A percentile compares a stretch with the other conserved stretches of the same genome.
Evolutionary conservation across 1,140 invertebrate genomes (phyloP).

Genomic region (Ctenoplectra terminalis): DNA sequence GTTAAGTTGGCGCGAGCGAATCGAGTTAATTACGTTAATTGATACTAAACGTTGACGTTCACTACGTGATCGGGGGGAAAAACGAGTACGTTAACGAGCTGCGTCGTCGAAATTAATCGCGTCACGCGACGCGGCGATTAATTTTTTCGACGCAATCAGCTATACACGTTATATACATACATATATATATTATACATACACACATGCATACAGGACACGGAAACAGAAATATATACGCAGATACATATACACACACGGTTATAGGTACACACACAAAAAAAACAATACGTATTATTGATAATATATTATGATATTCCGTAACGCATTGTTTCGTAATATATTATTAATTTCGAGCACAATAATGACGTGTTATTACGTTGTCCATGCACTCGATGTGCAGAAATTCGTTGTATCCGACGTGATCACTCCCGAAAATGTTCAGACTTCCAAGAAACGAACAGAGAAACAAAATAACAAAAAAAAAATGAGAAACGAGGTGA

Average conservation of each 20-base stretch:
- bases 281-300: slow-evolving; percentile 11
- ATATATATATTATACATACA: slow-evolving; percentile 2
- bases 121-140: slow-evolving; percentile 30
- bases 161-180: slow-evolving; percentile 8
- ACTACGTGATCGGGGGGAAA: slow-evolving; percentile 21
- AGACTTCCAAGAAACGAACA: slow-evolving; percentile 34
- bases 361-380: slow-evolving; percentile 5
- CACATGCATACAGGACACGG: neutral
- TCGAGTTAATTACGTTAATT: slow-evolving; percentile 51
- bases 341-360: slow-evolving; percentile 35
- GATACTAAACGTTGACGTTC: slow-evolving; percentile 33
- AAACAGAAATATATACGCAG: neutral
- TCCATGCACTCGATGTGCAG: neutral
- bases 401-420: slow-evolving; percentile 53
- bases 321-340: slow-evolving; percentile 42
- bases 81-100: slow-evolving; percentile 23
- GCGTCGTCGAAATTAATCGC: slow-evolving; percentile 26
- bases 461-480: too few species aligned
- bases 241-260: neutral
- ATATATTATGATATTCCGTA: slow-evolving; percentile 32
- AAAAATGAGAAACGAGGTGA: neutral
- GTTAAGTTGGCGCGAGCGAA: slow-evolving; percentile 7
- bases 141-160: slow-evolving; percentile 8
- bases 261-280: neutral
- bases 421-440: slow-evolving; percentile 62